Evolutionary conservation across 92 coral and sea anemone species (phyloP).

Genomic region (Bergia sp.): DNA sequence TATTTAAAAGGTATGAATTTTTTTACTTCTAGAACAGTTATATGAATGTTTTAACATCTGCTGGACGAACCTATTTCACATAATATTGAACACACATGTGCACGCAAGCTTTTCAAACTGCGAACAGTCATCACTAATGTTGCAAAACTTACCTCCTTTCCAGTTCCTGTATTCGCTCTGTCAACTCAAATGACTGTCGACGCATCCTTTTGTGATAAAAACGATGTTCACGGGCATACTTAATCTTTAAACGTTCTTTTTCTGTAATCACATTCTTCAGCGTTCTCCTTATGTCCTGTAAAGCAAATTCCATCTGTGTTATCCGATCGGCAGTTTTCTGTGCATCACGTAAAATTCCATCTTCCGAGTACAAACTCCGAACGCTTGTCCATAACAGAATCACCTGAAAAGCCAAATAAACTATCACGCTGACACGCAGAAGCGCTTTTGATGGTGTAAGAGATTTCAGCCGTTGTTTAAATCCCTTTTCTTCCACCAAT

Average conservation of each 20-base stretch:
- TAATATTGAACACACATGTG: not conserved
- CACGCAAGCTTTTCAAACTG: not conserved
- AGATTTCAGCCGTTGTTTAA: not conserved
- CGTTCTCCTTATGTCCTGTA: slow-evolving; percentile 8
- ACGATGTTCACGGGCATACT: not conserved
- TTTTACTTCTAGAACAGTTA: not conserved
- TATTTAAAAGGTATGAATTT: slow-evolving; percentile 12
- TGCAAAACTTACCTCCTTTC: not conserved
- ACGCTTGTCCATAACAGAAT: not conserved
- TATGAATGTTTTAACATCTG: slow-evolving; percentile 13
- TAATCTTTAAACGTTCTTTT: not conserved
- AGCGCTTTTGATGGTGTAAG: not conserved
- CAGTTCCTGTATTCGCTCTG: not conserved
- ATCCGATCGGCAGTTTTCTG: slow-evolving; percentile 15
- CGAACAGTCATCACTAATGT: not conserved
- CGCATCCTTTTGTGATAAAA: slow-evolving; percentile 8
- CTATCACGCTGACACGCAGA: not conserved
- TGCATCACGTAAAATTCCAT: not conserved
- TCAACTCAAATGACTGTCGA: slow-evolving; percentile 13
- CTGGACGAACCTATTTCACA: not conserved
- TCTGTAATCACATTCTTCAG: slow-evolving; percentile 7
- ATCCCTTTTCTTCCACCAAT: not conserved
- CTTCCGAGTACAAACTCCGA: not conserved
- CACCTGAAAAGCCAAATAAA: not conserved
- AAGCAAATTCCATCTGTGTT: slow-evolving; percentile 19